Evolutionary conservation across 2,888 invertebrate genomes (phyloP).

Genomic region (Protodeltote pygarga): DNA sequence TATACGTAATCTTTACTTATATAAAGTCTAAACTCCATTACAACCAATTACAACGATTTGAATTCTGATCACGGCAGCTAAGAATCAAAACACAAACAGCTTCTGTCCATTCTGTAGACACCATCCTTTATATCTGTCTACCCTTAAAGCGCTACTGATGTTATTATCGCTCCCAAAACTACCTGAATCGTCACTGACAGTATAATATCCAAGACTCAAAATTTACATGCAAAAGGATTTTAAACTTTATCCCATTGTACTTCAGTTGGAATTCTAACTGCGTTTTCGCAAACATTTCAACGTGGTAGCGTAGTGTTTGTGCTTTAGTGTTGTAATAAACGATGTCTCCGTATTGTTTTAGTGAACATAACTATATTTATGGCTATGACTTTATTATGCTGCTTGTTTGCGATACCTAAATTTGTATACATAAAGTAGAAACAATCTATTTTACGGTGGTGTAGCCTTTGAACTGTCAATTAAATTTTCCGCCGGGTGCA

Average conservation of each 20-base stretch:
- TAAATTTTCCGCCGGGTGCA: no score
- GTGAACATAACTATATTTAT: constrained; percentile 18
- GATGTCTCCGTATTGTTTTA: constrained; percentile 31
- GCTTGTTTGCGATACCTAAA: constrained; percentile 23
- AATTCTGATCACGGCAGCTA: no score
- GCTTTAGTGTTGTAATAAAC: constrained; percentile 41
- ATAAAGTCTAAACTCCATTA: no score
- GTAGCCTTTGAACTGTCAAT: no score
- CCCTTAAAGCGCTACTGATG: constrained; percentile 19
- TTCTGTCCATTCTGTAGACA: constrained; percentile 12
- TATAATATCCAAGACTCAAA: constrained; percentile 24
- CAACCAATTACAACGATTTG: no score
- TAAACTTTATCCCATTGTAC: not conserved
- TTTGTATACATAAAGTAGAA: not conserved
- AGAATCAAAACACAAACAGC: constrained; percentile 6
- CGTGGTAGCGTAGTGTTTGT: constrained; percentile 22
- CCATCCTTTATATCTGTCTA: constrained; percentile 19
- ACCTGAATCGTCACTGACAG: constrained; percentile 33
- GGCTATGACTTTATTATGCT: constrained; percentile 20
- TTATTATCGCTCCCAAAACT: constrained; percentile 28
- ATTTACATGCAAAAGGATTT: not conserved
- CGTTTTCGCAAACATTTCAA: not conserved
- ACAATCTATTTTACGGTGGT: no score
- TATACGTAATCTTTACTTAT: no score
- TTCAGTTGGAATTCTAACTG: constrained; percentile 7